phyloP scores from a whole-genome alignment of 1,140 invertebrate species.

The Muscidifurax raptorellus region DNA sequence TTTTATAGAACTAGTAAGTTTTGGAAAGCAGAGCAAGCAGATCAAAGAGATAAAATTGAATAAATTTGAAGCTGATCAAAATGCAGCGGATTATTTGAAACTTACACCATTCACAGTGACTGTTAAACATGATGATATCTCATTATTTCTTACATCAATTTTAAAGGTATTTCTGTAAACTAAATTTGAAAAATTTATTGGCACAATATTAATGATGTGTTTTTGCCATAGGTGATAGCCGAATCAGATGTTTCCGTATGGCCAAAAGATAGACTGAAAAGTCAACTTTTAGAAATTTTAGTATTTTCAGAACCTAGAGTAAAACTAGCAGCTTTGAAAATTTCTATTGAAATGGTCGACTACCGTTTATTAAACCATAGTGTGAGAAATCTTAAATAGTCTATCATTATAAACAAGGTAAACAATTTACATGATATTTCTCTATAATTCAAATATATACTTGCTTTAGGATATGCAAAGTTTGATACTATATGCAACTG shows the following conservation, averaged over 20 bases:
- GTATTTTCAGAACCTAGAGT: conserved; percentile 58
- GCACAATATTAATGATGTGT: conserved; percentile 33
- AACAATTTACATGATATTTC: not conserved
- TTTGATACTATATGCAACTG: conserved; percentile 54
- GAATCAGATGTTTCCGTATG: conserved; percentile 63
- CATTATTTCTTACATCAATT: conserved; percentile 61
- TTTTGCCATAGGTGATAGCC: conserved; percentile 62
- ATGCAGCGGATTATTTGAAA: conserved; percentile 63
- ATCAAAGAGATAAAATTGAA: conserved; percentile 55
- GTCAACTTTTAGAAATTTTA: conserved; percentile 58
- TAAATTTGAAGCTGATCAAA: conserved; percentile 60
- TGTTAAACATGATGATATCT: conserved; percentile 57
- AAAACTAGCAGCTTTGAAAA: conserved; percentile 60
- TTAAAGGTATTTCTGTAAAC: conserved; percentile 59
- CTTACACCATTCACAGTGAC: conserved; percentile 61
- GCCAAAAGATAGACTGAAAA: conserved; percentile 58
- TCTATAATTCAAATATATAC: not conserved
- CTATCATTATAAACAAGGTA: not conserved
- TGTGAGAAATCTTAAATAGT: conserved; percentile 49
- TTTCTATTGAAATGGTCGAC: conserved; percentile 62
- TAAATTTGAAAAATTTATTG: conserved; percentile 31
- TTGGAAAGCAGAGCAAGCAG: conserved; percentile 44
- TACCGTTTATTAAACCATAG: conserved; percentile 48
- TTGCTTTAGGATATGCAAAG: conserved; percentile 55
- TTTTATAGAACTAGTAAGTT: conserved; percentile 59